Base-by-base conservation (phyloP, 1,140 invertebrate species). In the Hyles euphorbiae region DNA sequence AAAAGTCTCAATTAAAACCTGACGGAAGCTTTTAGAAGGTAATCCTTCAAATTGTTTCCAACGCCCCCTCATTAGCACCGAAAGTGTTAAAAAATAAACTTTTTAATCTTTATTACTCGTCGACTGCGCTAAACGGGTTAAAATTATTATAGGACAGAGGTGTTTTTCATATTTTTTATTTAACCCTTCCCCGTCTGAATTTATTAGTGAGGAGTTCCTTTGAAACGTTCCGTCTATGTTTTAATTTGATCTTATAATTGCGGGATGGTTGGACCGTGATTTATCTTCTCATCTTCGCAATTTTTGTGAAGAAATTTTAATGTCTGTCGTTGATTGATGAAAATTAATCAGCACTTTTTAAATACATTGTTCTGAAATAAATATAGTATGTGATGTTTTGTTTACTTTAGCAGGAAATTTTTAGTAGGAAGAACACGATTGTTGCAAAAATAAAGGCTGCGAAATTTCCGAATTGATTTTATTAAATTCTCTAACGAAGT, bases 41-140 rank as follows among this genome's bases (percentile, higher is more conserved):
- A 88, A 88, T 88, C 85, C 83, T 81, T 88, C 85, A 88, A 88
- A 88, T 88, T 88, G 85, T 88, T 88, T 88, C 78, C 81, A 81
- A 83, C 83, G 79, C 85, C 85, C 83, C 83, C 79, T 88, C 83
- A 88, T 88, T 88, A 88, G 76, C 85, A 81, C 85, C 78, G 78
- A 83, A 81, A 88, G 83, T 88, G 85, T 88, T 88, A 88, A 88
- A 87, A 87, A 84, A 83, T 86, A 85, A 88, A 87, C 83, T 88
- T 88, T 85, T 88, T 88, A 88, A 88, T 88, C 83, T 88, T 88
- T 88, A 88, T 88, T 84, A 87, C 83, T 83, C 72, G 72, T 69
- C 81, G 80, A 78, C 78, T 78, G 70, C 78, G 80, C 78, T 88
- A 88, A 88, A 87, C 82, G 85, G 78, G 79, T 88, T 87, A 88